Evolutionary conservation across 1,140 invertebrate genomes (phyloP).

Genomic region (Psilanteris sp.): DNA sequence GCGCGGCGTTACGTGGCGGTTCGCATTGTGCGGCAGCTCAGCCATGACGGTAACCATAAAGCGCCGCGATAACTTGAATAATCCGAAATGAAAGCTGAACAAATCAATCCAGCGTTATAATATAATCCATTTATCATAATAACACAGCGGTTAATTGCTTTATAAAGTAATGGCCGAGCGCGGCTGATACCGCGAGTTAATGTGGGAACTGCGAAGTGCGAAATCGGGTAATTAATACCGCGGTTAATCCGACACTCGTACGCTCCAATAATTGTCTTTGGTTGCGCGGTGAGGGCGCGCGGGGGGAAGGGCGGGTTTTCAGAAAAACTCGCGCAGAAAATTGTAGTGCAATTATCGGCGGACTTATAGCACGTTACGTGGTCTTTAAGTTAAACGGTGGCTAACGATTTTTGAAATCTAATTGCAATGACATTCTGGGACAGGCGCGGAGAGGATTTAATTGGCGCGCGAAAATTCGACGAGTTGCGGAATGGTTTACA

Average conservation of each 20-base stretch:
- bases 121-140: slow-evolving; percentile 58
- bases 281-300: no score
- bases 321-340: slow-evolving; percentile 17
- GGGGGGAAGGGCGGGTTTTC: no score
- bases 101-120: slow-evolving; percentile 38
- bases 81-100: slow-evolving; percentile 20
- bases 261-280: slow-evolving; percentile 29
- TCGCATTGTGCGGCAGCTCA: slow-evolving; percentile 15
- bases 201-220: slow-evolving; percentile 45
- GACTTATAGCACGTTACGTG: slow-evolving; percentile 1
- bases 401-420: slow-evolving; percentile 14
- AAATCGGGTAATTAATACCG: slow-evolving; percentile 39
- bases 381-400: background rate
- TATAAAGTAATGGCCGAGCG: slow-evolving; percentile 23
- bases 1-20: background rate
- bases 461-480: no score
- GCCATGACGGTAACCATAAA: slow-evolving; percentile 24
- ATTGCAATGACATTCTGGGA: no score
- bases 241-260: slow-evolving; percentile 31
- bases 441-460: no score
- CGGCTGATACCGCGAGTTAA: slow-evolving; percentile 30
- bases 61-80: slow-evolving; percentile 3
- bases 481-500: no score
- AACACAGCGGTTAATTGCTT: slow-evolving; percentile 53
- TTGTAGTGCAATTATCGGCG: slow-evolving; percentile 9